phyloP scores from a whole-genome alignment of 2,797 vertebrate species.

The Poecilia picta region DNA sequence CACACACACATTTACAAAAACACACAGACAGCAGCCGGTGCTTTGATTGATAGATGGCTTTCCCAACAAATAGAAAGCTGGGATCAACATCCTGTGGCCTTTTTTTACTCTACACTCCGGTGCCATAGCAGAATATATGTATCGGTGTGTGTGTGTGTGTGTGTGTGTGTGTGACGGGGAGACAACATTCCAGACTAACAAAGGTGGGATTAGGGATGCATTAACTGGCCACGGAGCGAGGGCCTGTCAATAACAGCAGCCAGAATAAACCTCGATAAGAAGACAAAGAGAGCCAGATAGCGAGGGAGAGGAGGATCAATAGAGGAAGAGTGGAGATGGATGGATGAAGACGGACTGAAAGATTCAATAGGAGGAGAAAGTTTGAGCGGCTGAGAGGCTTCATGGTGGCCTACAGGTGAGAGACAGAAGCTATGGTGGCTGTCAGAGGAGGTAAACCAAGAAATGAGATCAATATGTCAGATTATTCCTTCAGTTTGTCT shows the following conservation, averaged over 20 bases:
- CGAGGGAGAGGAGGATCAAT: constrained; percentile 56
- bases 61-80: constrained; percentile 93
- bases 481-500: neutral
- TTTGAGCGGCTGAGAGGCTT: constrained; percentile 41
- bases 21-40: constrained; percentile 38
- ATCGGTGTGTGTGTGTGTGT: neutral
- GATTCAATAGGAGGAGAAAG: constrained; percentile 88
- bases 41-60: constrained; percentile 99
- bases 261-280: constrained; percentile 99
- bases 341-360: constrained; percentile 79
- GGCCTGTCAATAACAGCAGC: constrained; percentile 97
- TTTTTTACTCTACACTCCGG: constrained; percentile 77
- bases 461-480: no score
- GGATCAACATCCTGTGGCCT: constrained; percentile 96
- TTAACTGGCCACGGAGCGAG: constrained; percentile 95
- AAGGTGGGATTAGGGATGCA: constrained; percentile 99
- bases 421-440: neutral
- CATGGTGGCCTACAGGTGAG: constrained; percentile 22
- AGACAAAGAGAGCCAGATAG: constrained; percentile 96
- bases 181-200: constrained; percentile 94
- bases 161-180: constrained; percentile 17
- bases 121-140: constrained; percentile 41
- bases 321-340: constrained; percentile 75
- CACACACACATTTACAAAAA: constrained; percentile 48
- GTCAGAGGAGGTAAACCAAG: neutral